Evolutionary conservation across 2,113 vertebrate species (phyloP).

Genomic region (Lepisosteus oculatus): DNA sequence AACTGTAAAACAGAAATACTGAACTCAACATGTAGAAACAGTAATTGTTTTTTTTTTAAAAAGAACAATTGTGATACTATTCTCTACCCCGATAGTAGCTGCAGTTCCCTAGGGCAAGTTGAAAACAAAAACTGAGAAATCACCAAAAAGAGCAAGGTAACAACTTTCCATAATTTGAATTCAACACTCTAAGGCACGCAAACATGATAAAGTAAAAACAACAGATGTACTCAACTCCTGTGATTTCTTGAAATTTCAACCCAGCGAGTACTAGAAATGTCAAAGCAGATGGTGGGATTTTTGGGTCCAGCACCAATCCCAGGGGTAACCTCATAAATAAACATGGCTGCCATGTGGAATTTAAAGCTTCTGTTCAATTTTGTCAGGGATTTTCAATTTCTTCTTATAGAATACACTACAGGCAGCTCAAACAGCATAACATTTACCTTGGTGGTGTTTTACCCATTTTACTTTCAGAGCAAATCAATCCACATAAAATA

Average conservation of each 20-base stretch:
- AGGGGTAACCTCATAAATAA: slow-evolving; percentile 21
- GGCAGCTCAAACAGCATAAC: too few relatives aligned
- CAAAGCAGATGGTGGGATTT: slow-evolving; percentile 18
- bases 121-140: neutral
- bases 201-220: slow-evolving; percentile 6
- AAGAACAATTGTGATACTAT: neutral
- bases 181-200: neutral
- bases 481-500: too few relatives aligned
- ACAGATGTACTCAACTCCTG: slow-evolving; percentile 6
- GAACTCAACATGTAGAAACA: neutral
- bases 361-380: slow-evolving; percentile 12
- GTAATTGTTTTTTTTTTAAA: neutral
- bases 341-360: slow-evolving; percentile 14
- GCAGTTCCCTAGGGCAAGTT: neutral
- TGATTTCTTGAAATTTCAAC: slow-evolving; percentile 10
- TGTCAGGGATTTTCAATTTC: slow-evolving; percentile 8
- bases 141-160: neutral
- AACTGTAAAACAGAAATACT: too few relatives aligned
- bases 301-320: slow-evolving; percentile 2
- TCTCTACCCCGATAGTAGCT: neutral
- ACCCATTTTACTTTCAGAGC: too few relatives aligned
- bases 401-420: neutral
- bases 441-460: too few relatives aligned
- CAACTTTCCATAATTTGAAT: neutral
- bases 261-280: slow-evolving; percentile 17